Base-by-base conservation (phyloP, 2,113 vertebrate species). In the Rhodinocichla rosea region DNA sequence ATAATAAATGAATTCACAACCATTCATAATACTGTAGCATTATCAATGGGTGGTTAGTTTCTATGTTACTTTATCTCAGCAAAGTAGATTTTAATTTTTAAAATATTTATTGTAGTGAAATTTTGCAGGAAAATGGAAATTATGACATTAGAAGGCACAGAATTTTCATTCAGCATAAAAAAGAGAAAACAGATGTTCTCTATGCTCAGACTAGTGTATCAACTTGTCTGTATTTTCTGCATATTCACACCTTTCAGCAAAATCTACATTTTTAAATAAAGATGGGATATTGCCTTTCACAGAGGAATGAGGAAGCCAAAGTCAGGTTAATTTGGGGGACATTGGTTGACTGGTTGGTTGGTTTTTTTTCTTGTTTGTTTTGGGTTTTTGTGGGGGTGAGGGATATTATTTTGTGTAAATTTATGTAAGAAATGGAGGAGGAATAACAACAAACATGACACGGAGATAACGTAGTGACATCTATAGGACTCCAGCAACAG, bases 281-380 rank as follows among this genome's bases (percentile, higher is more conserved):
- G 7, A 23, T 57, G 14, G 16, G 5, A 28, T 71, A 35, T 35
- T 80, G 10, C 19, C 17, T 75, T 86, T 84, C 44, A 56, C 27
- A 83, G 18, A 53, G 14, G 68, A 91, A 69, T 7, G 6, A 57
- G 17, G 27, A 77, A 39, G 21, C 1, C 3, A 20, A 44, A 33
- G 4, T 17, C 30, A 6, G 5, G 2, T 53, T 53, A 10, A 10
- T 76, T 28, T 22, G 15, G 18, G 11, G 18, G 5, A 42, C 8
- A 2, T 30, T 44, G 2, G 4, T 32, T 59, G 27, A 0, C 16
- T 42, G 26, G 1, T 52, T 82, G 11, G 4, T 17, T n/a, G 20
- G 26, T 7, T n/a, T 35, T 21, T n/a, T 20, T 60, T 24, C 11
- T 16, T 24, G 3, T 30, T 55, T 59, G 26, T 53, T 78, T 55